These are phyloP conservation scores for Kryptolebias marmoratus DNA, from an alignment of 2,113 vertebrate species.

Conservation along the genomic window DNA sequence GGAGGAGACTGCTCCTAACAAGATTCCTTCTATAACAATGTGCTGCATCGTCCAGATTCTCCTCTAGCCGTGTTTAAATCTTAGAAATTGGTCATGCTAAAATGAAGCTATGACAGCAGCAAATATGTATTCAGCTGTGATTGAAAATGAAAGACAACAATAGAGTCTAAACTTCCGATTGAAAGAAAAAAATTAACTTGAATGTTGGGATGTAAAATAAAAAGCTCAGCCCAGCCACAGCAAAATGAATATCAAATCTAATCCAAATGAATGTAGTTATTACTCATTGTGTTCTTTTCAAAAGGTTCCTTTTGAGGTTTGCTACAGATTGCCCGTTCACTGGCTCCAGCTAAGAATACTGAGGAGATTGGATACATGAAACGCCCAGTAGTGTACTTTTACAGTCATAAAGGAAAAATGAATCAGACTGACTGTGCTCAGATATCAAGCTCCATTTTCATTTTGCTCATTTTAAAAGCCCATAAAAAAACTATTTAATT, in stretches of 20 bases:
- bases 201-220: not conserved
- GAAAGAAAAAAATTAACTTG: not conserved
- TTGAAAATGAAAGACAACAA: not conserved
- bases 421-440: not conserved
- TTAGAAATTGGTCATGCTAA: not conserved
- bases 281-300: not conserved
- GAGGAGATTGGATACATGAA: not conserved
- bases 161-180: not conserved
- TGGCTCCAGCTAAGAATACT: not conserved
- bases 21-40: not conserved
- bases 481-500: not conserved
- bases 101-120: not conserved
- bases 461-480: not conserved
- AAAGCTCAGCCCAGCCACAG: not conserved
- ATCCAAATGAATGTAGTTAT: slow-evolving; percentile 2
- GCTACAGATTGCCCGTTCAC: not conserved
- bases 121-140: not conserved
- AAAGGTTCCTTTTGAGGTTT: slow-evolving; percentile 11
- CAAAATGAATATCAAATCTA: not conserved
- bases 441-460: not conserved
- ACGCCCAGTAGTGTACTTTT: not conserved
- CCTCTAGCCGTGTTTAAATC: not conserved
- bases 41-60: not conserved
- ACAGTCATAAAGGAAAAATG: not conserved
- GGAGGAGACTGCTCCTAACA: not conserved